These are phyloP conservation scores for Zelostemma sp. DNA, from an alignment of 1,140 invertebrate genomes.

Conservation along the genomic window DNA sequence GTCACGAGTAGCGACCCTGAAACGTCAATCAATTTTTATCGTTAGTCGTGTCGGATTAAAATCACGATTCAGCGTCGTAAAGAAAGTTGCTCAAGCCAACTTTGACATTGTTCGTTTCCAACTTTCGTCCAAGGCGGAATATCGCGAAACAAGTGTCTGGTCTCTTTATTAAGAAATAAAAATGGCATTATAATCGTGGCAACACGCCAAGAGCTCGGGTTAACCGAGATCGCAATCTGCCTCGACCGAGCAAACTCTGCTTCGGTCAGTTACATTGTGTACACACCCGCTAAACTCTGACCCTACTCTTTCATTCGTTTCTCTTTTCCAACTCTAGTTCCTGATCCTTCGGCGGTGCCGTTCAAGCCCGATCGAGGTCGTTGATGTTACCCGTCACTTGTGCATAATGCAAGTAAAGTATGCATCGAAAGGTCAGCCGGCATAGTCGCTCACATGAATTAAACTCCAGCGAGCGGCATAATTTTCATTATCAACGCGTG, in stretches of 20 bases:
- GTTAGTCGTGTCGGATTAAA: too few relatives aligned
- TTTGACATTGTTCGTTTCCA: constrained; percentile 25
- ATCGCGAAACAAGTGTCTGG: constrained; percentile 33
- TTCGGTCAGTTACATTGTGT: constrained; percentile 43
- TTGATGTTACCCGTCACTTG: constrained; percentile 54
- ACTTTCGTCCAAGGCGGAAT: constrained; percentile 31
- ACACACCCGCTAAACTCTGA: constrained; percentile 45
- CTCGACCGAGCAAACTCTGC: constrained; percentile 34
- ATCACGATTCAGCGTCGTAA: constrained; percentile 8
- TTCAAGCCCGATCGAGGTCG: constrained; percentile 50
- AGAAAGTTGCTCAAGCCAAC: too few relatives aligned
- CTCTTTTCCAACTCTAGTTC: constrained; percentile 49
- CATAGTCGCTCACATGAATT: constrained; percentile 45
- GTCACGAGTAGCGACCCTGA: too few relatives aligned
- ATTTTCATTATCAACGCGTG: constrained; percentile 54
- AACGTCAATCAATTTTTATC: too few relatives aligned
- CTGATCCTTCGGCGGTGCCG: constrained; percentile 46
- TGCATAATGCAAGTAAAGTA: constrained; percentile 49
- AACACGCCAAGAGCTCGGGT: constrained; percentile 17
- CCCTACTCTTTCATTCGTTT: constrained; percentile 36
- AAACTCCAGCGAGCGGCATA: constrained; percentile 38
- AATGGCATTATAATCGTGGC: constrained; percentile 27
- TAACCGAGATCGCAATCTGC: constrained; percentile 35
- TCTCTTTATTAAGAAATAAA: constrained; percentile 41
- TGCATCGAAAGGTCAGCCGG: constrained; percentile 44